Base-by-base conservation (phyloP, 2,888 invertebrate species). In the Apodemia zela region DNA sequence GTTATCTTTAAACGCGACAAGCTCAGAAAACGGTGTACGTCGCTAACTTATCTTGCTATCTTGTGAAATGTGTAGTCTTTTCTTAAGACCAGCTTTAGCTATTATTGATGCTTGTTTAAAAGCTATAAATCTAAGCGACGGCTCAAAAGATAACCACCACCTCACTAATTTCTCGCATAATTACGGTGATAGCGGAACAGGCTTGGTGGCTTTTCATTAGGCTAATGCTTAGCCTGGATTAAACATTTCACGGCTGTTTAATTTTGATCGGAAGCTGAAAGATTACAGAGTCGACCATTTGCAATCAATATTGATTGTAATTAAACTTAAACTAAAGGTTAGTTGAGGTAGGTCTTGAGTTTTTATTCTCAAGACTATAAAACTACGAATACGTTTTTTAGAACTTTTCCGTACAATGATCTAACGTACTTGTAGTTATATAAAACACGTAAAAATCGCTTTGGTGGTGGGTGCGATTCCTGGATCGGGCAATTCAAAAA, bases 1-100 rank as follows among this genome's bases (percentile, higher is more conserved):
- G 71, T 69, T 69, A 69, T 69, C 69, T 68, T 29, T 58, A 65
- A 66, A 60, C 65, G 67, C 64, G 68, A 67, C 68, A 67, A 65
- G 61, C 69, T 47, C 42, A 45, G 58, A 33, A 57, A 58, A 62
- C 58, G 35, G 54, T 62, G 54, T 62, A 62, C 57, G 62, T 59
- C 35, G 21, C 59, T 15, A 29, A 58, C 51, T 59, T 54, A 62
- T 65, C 65, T 64, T 29, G 51, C 59, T 65, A 65, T 62, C 65
- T 51, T 49, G 62, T 33, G 62, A 58, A 58, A 57, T 25, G 58
- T 59, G 59, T 51, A 59, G 38, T 60, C 35, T 63, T 42, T 42
- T 54, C 54, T 42, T 15, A 58, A 51, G 59, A 60, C 59, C 29
- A 63, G 63, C 63, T 15, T 54, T 54, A 54, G 15, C 33, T 38